Conservation (phyloP, 1,140 invertebrate genomes). For the Adoxophyes honmai region DNA sequence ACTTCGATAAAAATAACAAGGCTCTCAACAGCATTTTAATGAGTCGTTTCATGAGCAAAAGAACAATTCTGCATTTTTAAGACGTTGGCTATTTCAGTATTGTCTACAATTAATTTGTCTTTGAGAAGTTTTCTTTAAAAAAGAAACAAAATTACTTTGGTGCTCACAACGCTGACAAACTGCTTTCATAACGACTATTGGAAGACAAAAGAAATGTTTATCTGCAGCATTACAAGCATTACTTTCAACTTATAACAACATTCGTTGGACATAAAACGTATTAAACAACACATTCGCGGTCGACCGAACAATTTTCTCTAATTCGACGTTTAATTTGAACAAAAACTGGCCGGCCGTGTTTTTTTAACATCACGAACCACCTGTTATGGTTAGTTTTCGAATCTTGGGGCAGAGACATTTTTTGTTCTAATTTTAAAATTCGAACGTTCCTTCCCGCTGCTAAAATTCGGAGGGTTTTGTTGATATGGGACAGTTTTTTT, state of each 20-base stretch:
- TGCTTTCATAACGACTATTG: neutral
- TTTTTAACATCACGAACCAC: constrained; percentile 42
- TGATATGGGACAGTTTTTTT: constrained; percentile 33
- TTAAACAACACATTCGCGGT: constrained; percentile 47
- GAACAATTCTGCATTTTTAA: constrained; percentile 37
- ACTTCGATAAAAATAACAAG: constrained; percentile 50
- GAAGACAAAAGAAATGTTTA: neutral
- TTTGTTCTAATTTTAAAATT: constrained; percentile 20
- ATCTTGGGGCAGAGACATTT: constrained; percentile 25
- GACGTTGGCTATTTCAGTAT: constrained; percentile 31
- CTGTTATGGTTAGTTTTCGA: constrained; percentile 52
- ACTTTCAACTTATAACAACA: neutral
- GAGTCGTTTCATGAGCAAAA: constrained; percentile 37
- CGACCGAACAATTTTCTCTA: constrained; percentile 55
- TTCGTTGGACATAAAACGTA: constrained; percentile 30
- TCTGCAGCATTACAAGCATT: neutral
- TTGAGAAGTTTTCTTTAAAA: constrained; percentile 17
- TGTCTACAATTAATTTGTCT: constrained; percentile 28
- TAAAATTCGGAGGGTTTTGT: constrained; percentile 35
- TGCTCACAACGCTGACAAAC: neutral
- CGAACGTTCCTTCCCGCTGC: constrained; percentile 17
- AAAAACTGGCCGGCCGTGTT: constrained; percentile 38
- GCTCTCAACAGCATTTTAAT: constrained; percentile 44
- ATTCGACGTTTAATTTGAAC: constrained; percentile 63
- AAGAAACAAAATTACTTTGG: neutral